Evolutionary conservation across 2,113 vertebrate genomes (phyloP).

Genomic region (Neodontobutis hainanensis): DNA sequence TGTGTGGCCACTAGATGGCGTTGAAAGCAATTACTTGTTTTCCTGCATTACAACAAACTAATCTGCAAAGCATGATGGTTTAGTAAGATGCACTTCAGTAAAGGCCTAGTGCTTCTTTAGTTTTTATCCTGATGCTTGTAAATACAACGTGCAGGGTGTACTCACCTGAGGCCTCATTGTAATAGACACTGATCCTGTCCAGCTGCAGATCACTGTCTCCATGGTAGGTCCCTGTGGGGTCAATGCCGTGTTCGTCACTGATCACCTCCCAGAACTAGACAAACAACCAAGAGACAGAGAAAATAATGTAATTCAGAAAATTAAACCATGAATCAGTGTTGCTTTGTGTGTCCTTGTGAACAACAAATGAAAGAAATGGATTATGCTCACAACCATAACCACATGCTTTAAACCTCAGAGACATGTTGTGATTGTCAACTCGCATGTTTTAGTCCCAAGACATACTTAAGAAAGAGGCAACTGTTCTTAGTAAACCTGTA

Average conservation of each 20-base stretch:
- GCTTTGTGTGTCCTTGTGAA: too few species aligned
- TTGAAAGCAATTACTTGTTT: neutral
- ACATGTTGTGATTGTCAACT: neutral
- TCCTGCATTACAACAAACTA: neutral
- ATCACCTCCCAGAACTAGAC: conserved; percentile 80
- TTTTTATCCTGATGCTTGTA: neutral
- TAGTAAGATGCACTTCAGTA: too few species aligned
- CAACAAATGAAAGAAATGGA: too few species aligned
- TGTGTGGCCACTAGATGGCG: conserved; percentile 18
- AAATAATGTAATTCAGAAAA: neutral
- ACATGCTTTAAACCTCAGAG: neutral
- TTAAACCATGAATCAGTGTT: too few species aligned
- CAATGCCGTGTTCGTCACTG: conserved; percentile 84
- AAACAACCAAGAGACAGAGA: conserved; percentile 5
- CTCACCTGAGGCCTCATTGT: conserved; percentile 85
- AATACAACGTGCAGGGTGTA: neutral
- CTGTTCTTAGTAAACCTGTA: neutral
- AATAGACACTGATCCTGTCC: conserved; percentile 87
- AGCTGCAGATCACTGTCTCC: conserved; percentile 80
- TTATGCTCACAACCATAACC: too few species aligned
- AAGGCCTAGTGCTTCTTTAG: too few species aligned
- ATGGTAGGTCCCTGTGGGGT: conserved; percentile 85
- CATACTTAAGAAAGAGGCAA: conserved; percentile 2
- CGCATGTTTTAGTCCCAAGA: neutral
- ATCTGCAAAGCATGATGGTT: neutral